phyloP scores from a whole-genome alignment of 2,888 invertebrate species.

The Deroplatys truncata region DNA sequence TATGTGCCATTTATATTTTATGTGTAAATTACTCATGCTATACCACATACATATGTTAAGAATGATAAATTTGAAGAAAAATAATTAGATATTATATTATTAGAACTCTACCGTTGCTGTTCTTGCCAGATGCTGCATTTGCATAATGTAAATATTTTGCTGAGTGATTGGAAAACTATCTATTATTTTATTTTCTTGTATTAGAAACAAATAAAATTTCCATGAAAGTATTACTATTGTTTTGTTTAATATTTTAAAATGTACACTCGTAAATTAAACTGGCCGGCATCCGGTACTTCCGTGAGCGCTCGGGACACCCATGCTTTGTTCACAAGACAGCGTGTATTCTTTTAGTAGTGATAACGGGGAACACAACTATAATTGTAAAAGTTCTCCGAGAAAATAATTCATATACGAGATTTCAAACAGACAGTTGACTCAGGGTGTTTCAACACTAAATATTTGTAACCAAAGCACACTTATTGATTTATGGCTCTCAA shows the following conservation, averaged over 20 bases:
- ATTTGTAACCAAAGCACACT: too few species aligned
- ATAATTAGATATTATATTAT: neutral
- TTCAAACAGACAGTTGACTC: too few species aligned
- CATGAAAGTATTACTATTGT: neutral
- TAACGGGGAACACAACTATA: too few species aligned
- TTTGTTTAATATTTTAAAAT: neutral
- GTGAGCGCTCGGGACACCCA: too few species aligned
- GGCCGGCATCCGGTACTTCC: too few species aligned
- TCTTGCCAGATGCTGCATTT: neutral
- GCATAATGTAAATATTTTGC: neutral
- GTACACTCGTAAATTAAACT: too few species aligned
- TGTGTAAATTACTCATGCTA: neutral
- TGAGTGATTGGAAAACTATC: neutral
- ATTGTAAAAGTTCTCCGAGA: too few species aligned
- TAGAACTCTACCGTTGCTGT: neutral
- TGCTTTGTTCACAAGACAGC: too few species aligned
- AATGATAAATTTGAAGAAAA: neutral
- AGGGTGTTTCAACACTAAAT: too few species aligned
- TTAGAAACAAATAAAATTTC: neutral
- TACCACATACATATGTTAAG: neutral
- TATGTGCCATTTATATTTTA: neutral
- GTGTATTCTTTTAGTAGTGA: too few species aligned
- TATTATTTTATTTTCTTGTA: neutral
- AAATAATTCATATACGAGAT: too few species aligned
- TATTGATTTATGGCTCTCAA: too few species aligned